Evolutionary conservation across 1,140 invertebrate species (phyloP), one percentile per base, ranked within the genome.

Genomic region (Zaprionus kolodkinae): DNA sequence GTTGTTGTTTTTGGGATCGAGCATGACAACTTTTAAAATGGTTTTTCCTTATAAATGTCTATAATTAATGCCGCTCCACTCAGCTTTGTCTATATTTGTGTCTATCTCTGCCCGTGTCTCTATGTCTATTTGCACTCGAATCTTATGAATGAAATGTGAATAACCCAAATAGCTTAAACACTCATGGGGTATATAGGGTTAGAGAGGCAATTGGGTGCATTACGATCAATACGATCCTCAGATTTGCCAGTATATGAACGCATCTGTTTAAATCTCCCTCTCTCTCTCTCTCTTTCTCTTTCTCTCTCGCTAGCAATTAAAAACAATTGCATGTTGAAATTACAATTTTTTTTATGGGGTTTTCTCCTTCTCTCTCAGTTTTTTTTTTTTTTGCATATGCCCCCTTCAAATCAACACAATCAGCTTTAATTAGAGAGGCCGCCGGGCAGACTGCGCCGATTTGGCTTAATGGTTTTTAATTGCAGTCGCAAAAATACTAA

Each of bases 381-480:
- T 72, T 10, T 64, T 33, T 38, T 27, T 52, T 48, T 81, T 75
- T 82, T 63, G 50, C 50, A 66, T 73, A 52, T 65, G 73, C 73
- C 45, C 59, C 65, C 36, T 64, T 61, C 50, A 72, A 82, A 82
- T 82, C 80, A 71, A 68, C 79, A 82, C 80, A 83, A 84, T 84
- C 81, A 77, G 73, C 81, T 77, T 84, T 84, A 84, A 84, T 84
- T 84, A 84, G 77, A 84, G 81, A 77, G 73, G 72, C 68, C 76
- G 72, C 7, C 64, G 79, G 77, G 43, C 76, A 76, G 64, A 67
- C 80, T 77, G 76, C 81, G 81, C 81, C 83, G 81, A 84, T 84
- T 84, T 84, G 81, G 77, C 81, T 84, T 84, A 84, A 84, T 84
- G 81, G 62, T 84, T 84, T 84, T 84, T 84, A 84, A 84, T 84